Conservation (phyloP, 1,140 invertebrate genomes). For the Macrocentrus cingulum region DNA sequence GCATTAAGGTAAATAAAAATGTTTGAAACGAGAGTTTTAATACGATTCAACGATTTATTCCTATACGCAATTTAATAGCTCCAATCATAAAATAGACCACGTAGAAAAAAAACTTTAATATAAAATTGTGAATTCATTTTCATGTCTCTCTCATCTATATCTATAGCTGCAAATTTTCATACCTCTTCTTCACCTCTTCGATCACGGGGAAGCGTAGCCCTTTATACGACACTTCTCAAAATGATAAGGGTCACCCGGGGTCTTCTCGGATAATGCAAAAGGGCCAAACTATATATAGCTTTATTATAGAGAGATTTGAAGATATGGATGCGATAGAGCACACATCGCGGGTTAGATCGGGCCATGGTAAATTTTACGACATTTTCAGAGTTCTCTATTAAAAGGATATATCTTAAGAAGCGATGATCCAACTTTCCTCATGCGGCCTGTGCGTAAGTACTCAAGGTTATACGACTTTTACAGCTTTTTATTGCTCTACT, state of each 20-base stretch:
- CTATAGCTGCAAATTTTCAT: too few relatives aligned
- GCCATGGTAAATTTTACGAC: conserved; percentile 41
- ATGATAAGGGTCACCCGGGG: conserved; percentile 7
- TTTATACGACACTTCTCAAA: neutral
- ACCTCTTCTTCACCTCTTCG: neutral
- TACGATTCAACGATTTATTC: neutral
- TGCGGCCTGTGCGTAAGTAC: neutral
- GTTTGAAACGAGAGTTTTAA: too few relatives aligned
- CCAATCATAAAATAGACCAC: neutral
- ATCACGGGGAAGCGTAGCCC: too few relatives aligned
- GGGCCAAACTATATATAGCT: neutral
- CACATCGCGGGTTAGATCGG: conserved; percentile 7
- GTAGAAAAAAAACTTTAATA: neutral
- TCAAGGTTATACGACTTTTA: neutral
- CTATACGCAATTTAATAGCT: neutral
- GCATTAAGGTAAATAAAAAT: too few relatives aligned
- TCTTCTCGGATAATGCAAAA: neutral
- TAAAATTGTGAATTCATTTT: conserved; percentile 11
- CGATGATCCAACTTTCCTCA: conserved; percentile 14
- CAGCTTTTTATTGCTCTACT: neutral
- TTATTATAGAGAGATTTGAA: neutral
- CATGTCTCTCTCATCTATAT: too few relatives aligned
- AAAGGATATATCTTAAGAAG: conserved; percentile 26
- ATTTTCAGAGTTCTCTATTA: conserved; percentile 39
- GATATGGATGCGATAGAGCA: neutral